Evolutionary conservation across 1,140 invertebrate genomes (phyloP).

Genomic region (Penaeus japonicus): DNA sequence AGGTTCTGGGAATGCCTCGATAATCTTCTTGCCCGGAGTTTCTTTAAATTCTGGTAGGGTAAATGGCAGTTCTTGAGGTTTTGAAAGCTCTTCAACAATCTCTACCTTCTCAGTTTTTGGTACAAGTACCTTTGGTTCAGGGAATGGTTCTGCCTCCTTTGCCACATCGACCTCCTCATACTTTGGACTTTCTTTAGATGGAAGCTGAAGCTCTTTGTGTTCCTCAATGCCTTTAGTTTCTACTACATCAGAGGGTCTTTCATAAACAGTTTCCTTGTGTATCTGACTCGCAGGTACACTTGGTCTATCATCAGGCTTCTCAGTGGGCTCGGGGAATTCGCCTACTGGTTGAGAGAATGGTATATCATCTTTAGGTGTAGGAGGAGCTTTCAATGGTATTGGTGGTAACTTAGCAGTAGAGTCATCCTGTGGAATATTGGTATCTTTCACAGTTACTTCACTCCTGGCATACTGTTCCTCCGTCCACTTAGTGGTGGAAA

Average conservation of each 20-base stretch:
- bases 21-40: background rate
- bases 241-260: background rate
- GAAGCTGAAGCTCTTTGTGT: background rate
- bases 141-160: background rate
- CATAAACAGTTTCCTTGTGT: background rate
- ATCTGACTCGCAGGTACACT: background rate
- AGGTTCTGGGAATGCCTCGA: slow-evolving; percentile 50
- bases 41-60: background rate
- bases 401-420: too few species aligned
- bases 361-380: background rate
- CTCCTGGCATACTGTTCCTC: too few species aligned
- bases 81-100: background rate
- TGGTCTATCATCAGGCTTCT: background rate
- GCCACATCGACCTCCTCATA: background rate
- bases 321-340: background rate
- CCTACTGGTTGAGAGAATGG: background rate
- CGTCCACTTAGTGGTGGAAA: too few species aligned
- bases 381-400: background rate
- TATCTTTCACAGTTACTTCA: too few species aligned
- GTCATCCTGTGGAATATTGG: too few species aligned
- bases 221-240: background rate
- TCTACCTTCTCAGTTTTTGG: background rate
- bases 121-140: background rate
- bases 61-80: background rate
- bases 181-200: background rate